A percentile compares a stretch with the other conserved stretches of the same genome.
These are phyloP conservation scores for Micronycteris hirsuta DNA, from an alignment of 2,113 vertebrate species.

Conservation along the genomic window DNA sequence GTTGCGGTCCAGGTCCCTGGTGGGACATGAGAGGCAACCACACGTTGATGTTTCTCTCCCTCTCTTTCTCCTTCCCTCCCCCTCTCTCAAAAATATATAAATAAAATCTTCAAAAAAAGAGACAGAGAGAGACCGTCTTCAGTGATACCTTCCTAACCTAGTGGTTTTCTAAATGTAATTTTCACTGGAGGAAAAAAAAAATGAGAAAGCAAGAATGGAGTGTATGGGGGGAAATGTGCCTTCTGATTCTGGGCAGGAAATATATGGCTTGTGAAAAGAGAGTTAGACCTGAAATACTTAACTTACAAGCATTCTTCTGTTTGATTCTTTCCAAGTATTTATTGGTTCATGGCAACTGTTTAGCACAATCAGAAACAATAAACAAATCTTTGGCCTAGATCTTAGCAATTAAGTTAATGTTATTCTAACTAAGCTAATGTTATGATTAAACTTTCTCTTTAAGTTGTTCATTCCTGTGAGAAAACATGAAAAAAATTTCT, in stretches of 20 bases:
- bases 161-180: background rate
- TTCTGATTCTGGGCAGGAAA: background rate
- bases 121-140: background rate
- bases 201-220: background rate
- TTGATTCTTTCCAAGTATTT: background rate
- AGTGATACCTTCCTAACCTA: background rate
- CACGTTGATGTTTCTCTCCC: no score
- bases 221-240: background rate
- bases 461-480: background rate
- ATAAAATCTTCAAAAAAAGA: no score
- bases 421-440: background rate
- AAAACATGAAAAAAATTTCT: background rate
- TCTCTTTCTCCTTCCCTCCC: no score
- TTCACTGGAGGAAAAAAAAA: background rate
- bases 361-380: background rate
- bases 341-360: background rate
- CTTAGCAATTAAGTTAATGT: background rate
- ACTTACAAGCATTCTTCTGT: background rate
- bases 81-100: no score
- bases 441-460: background rate
- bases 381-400: background rate
- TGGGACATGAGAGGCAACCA: no score
- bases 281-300: background rate
- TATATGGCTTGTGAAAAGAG: background rate
- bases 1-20: no score